Evolutionary conservation across 2,888 invertebrate species (phyloP).

Genomic region (Ornithoptera alexandrae): DNA sequence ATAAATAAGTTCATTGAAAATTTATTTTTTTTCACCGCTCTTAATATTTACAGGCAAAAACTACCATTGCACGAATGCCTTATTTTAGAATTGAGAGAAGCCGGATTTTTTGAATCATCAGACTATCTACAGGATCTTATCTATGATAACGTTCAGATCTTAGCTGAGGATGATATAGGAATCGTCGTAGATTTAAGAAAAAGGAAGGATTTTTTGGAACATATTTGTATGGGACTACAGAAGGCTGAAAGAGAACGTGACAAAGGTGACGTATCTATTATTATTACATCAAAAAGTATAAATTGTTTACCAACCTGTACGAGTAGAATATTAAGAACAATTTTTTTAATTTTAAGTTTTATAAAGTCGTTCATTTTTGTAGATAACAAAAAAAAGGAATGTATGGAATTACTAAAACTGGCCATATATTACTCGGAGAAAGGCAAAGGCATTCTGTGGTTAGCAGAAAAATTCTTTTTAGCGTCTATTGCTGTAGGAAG

Average conservation of each 20-base stretch:
- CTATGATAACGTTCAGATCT: constrained; percentile 74
- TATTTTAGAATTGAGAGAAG: constrained; percentile 75
- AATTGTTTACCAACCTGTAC: too few relatives aligned
- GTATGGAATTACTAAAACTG: constrained; percentile 61
- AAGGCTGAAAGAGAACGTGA: constrained; percentile 62
- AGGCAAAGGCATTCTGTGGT: constrained; percentile 78
- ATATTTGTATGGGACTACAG: constrained; percentile 55
- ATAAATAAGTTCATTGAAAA: neutral
- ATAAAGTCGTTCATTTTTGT: constrained; percentile 28
- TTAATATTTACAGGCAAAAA: constrained; percentile 60
- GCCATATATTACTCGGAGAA: constrained; percentile 63
- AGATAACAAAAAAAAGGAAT: constrained; percentile 66
- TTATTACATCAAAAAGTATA: too few relatives aligned
- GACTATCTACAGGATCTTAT: constrained; percentile 77
- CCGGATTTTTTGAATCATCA: constrained; percentile 70
- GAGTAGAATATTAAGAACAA: too few relatives aligned
- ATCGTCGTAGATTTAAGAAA: constrained; percentile 68
- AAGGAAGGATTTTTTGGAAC: constrained; percentile 56
- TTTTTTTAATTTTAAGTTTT: neutral
- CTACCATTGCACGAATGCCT: constrained; percentile 77
- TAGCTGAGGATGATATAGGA: constrained; percentile 73
- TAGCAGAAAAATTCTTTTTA: constrained; percentile 77
- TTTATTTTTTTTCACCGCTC: neutral
- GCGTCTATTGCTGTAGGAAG: constrained; percentile 69
- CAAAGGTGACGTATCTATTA: constrained; percentile 45